Conservation (phyloP, 2,113 vertebrate genomes). For the Psilopsiagon aurifrons region DNA sequence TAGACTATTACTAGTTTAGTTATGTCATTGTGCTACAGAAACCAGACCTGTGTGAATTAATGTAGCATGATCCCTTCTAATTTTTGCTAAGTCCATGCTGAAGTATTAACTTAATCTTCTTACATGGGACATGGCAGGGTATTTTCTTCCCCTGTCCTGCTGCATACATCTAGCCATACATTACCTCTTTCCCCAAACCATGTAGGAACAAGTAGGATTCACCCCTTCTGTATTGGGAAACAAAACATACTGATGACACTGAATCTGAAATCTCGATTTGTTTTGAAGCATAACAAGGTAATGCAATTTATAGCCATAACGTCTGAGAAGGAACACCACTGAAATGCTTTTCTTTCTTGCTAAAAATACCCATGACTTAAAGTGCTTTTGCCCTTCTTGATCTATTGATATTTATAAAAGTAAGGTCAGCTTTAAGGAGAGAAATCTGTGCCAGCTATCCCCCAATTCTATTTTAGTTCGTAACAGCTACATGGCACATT, state of each 20-base stretch:
- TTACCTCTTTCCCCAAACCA: neutral
- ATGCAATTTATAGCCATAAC: accelerated
- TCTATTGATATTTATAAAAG: neutral
- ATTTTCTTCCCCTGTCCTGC: neutral
- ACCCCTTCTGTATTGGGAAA: neutral
- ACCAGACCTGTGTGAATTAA: conserved; percentile 8
- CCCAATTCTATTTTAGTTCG: neutral
- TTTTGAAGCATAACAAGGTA: neutral
- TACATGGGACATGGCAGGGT: neutral
- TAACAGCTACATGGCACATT: neutral
- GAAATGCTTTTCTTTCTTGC: neutral
- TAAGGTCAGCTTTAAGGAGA: neutral
- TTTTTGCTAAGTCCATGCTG: conserved; percentile 8
- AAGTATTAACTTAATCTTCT: conserved; percentile 42
- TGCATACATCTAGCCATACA: neutral
- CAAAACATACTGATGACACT: accelerated
- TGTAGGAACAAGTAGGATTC: neutral
- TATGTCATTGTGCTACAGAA: neutral
- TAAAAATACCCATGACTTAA: neutral
- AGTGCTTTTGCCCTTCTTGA: neutral
- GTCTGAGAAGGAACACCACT: neutral
- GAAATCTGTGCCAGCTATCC: neutral
- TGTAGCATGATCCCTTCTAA: conserved; percentile 43
- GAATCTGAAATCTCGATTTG: neutral
- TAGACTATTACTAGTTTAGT: conserved; percentile 8